phyloP scores from a whole-genome alignment of 92 coral and sea anemone genomes.

The Phenganax marumi region DNA sequence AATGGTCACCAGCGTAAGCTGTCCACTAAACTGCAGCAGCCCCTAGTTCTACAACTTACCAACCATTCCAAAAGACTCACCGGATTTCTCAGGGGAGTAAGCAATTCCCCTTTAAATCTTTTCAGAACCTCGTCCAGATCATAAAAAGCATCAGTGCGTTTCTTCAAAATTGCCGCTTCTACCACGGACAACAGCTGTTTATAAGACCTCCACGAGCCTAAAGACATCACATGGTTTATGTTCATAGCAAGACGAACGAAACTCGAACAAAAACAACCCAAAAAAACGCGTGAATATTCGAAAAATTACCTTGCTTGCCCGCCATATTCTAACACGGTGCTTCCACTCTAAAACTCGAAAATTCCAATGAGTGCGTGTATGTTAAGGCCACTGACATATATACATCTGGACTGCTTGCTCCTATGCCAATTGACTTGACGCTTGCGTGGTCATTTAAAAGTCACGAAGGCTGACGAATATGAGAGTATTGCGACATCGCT shows the following conservation, averaged over 20 bases:
- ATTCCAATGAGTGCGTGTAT: too few relatives aligned
- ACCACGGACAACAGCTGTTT: constrained; percentile 81
- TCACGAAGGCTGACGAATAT: too few relatives aligned
- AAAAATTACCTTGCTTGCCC: constrained; percentile 33
- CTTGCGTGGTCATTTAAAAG: too few relatives aligned
- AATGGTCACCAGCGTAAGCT: not conserved
- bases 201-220: constrained; percentile 93
- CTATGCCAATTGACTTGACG: too few relatives aligned
- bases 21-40: too few relatives aligned
- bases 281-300: not conserved
- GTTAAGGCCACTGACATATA: too few relatives aligned
- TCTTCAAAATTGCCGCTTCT: constrained; percentile 80
- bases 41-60: not conserved
- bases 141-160: constrained; percentile 80
- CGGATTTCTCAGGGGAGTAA: constrained; percentile 83
- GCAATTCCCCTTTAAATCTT: constrained; percentile 82
- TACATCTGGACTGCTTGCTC: too few relatives aligned
- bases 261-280: not conserved
- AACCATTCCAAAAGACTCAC: constrained; percentile 51
- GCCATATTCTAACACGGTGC: constrained; percentile 6
- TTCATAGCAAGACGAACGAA: not conserved
- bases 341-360: not conserved
- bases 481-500: too few relatives aligned
- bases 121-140: constrained; percentile 77
- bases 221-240: not conserved